These are phyloP conservation scores for Chrysina gloriosa DNA, from an alignment of 2,888 invertebrate species.

Conservation along the genomic window DNA sequence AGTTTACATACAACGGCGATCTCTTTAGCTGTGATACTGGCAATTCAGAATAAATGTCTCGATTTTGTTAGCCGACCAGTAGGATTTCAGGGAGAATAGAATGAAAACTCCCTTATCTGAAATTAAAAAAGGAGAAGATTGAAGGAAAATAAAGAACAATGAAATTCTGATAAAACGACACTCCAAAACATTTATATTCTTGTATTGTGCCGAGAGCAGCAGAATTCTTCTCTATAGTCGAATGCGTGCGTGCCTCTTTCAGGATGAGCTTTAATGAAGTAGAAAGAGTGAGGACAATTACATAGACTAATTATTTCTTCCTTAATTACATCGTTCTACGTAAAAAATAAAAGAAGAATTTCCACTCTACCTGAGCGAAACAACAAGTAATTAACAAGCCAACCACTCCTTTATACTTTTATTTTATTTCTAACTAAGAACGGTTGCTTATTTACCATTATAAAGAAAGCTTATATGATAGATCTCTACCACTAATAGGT, in stretches of 20 bases:
- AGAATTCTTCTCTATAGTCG: not conserved
- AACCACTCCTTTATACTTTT: not conserved
- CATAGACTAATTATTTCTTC: conserved; percentile 22
- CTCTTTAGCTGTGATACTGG: not conserved
- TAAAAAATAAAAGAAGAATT: not conserved
- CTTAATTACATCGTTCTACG: conserved; percentile 15
- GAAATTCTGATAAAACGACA: conserved; percentile 21
- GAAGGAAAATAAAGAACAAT: conserved; percentile 21
- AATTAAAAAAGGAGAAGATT: conserved; percentile 14
- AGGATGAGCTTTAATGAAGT: conserved; percentile 4
- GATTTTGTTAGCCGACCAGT: not conserved
- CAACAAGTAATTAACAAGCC: not conserved
- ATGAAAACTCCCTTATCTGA: conserved; percentile 7
- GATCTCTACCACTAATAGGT: too few relatives aligned
- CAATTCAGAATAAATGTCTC: conserved; percentile 6
- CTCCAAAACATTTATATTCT: conserved; percentile 11
- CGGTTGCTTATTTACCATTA: too few relatives aligned
- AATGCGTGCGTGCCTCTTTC: conserved; percentile 6
- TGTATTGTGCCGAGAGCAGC: conserved; percentile 1
- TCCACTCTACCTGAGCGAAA: not conserved
- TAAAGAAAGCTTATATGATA: too few relatives aligned
- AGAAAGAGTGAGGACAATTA: conserved; percentile 5
- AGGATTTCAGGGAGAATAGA: not conserved
- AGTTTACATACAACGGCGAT: not conserved
- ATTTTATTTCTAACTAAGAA: not conserved